Conservation (phyloP, 2,797 vertebrate species). For the Threskiornis aethiopicus region DNA sequence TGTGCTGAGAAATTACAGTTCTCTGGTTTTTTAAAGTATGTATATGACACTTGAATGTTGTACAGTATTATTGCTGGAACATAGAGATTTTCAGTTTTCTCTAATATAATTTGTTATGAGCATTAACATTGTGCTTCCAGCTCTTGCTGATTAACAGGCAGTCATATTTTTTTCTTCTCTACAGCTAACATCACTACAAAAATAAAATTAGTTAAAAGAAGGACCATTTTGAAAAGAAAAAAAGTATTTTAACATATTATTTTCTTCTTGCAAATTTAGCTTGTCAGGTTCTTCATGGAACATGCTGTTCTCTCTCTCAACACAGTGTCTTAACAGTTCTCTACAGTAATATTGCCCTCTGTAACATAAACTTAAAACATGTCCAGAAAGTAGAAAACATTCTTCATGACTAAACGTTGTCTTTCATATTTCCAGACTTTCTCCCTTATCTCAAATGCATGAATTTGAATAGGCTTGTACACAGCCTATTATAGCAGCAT, state of each 20-base stretch:
- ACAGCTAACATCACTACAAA: not conserved
- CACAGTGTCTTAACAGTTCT: not conserved
- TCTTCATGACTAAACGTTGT: not conserved
- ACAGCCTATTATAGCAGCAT: not conserved
- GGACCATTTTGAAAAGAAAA: not conserved
- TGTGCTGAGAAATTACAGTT: not conserved
- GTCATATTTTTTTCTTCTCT: not conserved
- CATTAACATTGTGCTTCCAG: not conserved
- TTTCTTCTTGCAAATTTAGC: not conserved
- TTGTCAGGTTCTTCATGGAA: not conserved
- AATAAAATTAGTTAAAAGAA: not conserved
- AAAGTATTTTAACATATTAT: not conserved
- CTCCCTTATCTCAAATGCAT: not conserved
- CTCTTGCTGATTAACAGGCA: not conserved
- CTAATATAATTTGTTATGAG: not conserved
- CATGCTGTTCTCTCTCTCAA: not conserved
- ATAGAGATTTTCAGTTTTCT: not conserved
- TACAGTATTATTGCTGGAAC: not conserved
- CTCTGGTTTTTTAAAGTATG: not conserved
- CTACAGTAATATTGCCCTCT: not conserved
- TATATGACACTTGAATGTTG: not conserved
- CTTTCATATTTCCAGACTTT: not conserved
- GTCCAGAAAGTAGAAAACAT: not conserved
- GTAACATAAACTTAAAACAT: not conserved
- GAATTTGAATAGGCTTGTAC: not conserved